A percentile compares a stretch with the other conserved stretches of the same genome.
These are phyloP conservation scores for Nomada fucata DNA, from an alignment of 2,888 invertebrate genomes.

Conservation along the genomic window DNA sequence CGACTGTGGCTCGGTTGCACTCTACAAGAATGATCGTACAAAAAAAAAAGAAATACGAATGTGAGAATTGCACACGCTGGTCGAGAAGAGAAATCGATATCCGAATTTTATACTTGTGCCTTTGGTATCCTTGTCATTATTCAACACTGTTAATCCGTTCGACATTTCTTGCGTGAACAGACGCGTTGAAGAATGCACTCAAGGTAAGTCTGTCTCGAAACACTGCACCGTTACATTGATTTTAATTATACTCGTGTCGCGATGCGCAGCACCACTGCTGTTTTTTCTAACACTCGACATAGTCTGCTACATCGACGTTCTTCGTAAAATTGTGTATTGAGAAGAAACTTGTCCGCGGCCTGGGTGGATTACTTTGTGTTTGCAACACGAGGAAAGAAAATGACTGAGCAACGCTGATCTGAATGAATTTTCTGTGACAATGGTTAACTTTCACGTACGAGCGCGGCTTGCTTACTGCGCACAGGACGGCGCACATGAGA, in stretches of 20 bases:
- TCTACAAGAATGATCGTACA: constrained; percentile 58
- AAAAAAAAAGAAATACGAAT: constrained; percentile 3
- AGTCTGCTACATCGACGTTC: constrained; percentile 46
- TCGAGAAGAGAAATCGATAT: constrained; percentile 55
- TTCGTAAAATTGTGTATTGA: too few relatives aligned
- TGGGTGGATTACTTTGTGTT: background rate
- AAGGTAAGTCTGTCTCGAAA: constrained; percentile 32
- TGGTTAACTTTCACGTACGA: background rate
- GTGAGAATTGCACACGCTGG: background rate
- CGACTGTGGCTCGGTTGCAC: constrained; percentile 63
- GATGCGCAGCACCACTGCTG: constrained; percentile 73
- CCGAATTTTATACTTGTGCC: constrained; percentile 69
- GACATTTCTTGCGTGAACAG: constrained; percentile 68
- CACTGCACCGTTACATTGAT: constrained; percentile 77
- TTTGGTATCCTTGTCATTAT: constrained; percentile 69
- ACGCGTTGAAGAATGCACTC: constrained; percentile 14
- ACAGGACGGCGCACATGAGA: constrained; percentile 54
- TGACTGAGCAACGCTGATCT: background rate
- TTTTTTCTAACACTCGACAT: constrained; percentile 44
- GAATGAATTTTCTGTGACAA: constrained; percentile 14
- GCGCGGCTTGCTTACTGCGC: constrained; percentile 47
- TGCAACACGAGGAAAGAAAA: background rate
- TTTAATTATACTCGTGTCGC: constrained; percentile 75
- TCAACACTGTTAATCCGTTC: constrained; percentile 75
- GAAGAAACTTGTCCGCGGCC: background rate